phyloP scores from a whole-genome alignment of 2,888 invertebrate species.

The Odontothrips loti region DNA sequence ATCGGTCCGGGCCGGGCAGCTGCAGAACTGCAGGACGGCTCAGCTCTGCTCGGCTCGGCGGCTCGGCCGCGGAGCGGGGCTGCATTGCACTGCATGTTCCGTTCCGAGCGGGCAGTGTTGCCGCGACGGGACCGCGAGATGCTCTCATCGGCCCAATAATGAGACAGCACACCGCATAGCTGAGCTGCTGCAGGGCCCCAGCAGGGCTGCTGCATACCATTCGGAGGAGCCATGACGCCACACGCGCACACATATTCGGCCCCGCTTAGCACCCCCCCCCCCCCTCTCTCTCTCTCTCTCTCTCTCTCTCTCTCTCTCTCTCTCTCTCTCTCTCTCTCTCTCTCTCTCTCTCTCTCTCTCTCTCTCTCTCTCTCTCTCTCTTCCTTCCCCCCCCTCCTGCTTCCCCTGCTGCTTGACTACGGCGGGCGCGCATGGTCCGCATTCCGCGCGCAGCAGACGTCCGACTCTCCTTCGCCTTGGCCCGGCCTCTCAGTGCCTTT shows the following conservation, averaged over 20 bases:
- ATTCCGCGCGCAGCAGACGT: no score
- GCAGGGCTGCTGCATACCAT: neutral
- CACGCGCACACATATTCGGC: conserved; percentile 1
- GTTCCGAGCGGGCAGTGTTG: conserved; percentile 29
- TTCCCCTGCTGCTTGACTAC: no score
- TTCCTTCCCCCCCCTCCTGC: neutral
- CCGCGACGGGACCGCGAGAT: neutral
- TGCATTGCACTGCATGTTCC: conserved; percentile 27
- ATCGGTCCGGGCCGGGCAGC: no score
- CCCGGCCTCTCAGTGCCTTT: no score
- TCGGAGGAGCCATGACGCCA: neutral
- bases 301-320: conserved; percentile 30
- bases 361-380: conserved; percentile 30
- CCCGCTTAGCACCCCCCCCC: no score
- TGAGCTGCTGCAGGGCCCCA: neutral
- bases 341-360: conserved; percentile 27
- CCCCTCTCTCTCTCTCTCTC: conserved; percentile 27
- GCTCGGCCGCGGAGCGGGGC: conserved; percentile 29
- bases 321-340: neutral
- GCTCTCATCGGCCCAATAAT: conserved; percentile 22
- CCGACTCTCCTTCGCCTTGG: no score
- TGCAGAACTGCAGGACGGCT: no score
- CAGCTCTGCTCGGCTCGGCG: neutral
- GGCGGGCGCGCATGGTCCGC: no score
- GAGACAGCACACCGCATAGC: neutral